Conservation (phyloP, 2,888 invertebrate genomes). For the Agrochola lychnidis region DNA sequence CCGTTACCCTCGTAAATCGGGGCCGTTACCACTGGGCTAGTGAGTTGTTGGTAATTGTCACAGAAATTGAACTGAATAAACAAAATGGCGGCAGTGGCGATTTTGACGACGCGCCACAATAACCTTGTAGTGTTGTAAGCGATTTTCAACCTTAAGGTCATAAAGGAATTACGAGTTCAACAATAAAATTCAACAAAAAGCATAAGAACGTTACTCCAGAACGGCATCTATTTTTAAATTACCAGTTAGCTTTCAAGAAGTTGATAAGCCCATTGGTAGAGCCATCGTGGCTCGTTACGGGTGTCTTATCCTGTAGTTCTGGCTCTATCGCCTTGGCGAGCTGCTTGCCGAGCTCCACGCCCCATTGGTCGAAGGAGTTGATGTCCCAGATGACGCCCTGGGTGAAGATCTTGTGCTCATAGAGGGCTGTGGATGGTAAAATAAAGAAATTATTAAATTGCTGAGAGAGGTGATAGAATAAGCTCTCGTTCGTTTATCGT, state of each 20-base stretch:
- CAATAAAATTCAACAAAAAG: neutral
- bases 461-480: neutral
- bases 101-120: neutral
- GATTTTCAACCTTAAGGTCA: neutral
- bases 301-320: conserved; percentile 93
- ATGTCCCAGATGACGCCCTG: conserved; percentile 99
- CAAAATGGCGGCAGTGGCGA: neutral
- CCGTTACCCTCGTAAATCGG: too few species aligned
- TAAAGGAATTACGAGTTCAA: neutral
- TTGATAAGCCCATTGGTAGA: conserved; percentile 99
- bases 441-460: neutral
- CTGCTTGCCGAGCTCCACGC: conserved; percentile 99
- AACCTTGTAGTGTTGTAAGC: neutral
- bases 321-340: conserved; percentile 99
- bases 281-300: conserved; percentile 95
- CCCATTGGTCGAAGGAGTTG: conserved; percentile 99
- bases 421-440: conserved; percentile 93
- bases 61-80: neutral
- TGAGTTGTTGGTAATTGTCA: too few species aligned
- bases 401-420: conserved; percentile 99
- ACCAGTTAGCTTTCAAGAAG: conserved; percentile 94
- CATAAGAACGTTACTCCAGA: conserved; percentile 34
- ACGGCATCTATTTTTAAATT: conserved; percentile 63
- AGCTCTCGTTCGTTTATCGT: neutral
- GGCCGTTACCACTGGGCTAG: too few species aligned